These are phyloP conservation scores for Embiotoca jacksoni DNA, from an alignment of 2,113 vertebrate species.

Conservation along the genomic window DNA sequence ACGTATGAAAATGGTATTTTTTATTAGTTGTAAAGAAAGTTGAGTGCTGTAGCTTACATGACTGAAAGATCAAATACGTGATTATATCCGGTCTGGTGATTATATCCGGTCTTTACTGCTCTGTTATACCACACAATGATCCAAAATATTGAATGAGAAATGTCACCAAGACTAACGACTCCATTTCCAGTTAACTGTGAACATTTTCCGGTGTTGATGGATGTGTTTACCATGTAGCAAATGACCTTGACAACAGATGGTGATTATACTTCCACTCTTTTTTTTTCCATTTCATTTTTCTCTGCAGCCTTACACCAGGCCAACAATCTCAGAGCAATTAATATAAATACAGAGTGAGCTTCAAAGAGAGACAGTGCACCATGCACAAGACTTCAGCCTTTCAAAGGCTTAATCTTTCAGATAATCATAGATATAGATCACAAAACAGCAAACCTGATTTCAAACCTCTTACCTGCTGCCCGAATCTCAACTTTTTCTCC, in stretches of 20 bases:
- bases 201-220: slow-evolving; percentile 67
- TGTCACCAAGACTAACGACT: slow-evolving; percentile 79
- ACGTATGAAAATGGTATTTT: slow-evolving; percentile 52
- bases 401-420: slow-evolving; percentile 10
- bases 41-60: slow-evolving; percentile 31
- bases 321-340: slow-evolving; percentile 55
- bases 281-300: slow-evolving; percentile 5
- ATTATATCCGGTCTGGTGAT: slow-evolving; percentile 67
- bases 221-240: slow-evolving; percentile 76
- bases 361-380: slow-evolving; percentile 33
- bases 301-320: slow-evolving; percentile 46
- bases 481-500: no score
- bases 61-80: slow-evolving; percentile 70
- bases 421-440: no score
- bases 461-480: no score
- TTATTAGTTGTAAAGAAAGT: slow-evolving; percentile 48
- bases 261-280: slow-evolving; percentile 53
- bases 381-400: neutral
- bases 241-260: slow-evolving; percentile 83
- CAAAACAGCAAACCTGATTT: no score
- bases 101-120: slow-evolving; percentile 66
- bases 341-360: slow-evolving; percentile 37
- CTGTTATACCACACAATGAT: slow-evolving; percentile 73
- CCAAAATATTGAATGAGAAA: slow-evolving; percentile 78
- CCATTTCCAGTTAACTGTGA: slow-evolving; percentile 68